Conservation (phyloP, 2,797 vertebrate species). For the Pipistrellus nathusii region DNA sequence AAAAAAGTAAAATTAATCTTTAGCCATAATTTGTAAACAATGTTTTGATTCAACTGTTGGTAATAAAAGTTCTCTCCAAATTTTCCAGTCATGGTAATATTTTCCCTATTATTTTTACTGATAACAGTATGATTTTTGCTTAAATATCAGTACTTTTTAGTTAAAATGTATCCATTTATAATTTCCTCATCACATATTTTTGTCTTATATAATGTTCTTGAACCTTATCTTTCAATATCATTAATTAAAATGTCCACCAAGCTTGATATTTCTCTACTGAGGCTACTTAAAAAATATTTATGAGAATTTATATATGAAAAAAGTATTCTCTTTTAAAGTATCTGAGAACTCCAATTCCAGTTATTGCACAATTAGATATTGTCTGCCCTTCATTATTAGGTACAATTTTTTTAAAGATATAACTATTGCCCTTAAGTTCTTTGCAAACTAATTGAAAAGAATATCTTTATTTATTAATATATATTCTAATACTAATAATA, state of each 20-base stretch:
- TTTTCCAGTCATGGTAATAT: neutral
- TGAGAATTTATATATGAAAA: conserved; percentile 12
- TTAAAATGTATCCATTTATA: conserved; percentile 44
- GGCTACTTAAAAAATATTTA: conserved; percentile 34
- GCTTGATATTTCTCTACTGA: conserved; percentile 41
- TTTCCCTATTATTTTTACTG: conserved; percentile 48
- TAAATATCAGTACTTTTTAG: conserved; percentile 50
- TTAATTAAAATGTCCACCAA: conserved; percentile 59
- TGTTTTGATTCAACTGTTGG: conserved; percentile 32
- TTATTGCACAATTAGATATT: neutral
- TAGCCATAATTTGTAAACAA: conserved; percentile 52
- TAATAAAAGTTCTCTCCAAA: conserved; percentile 44
- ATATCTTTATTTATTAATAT: neutral
- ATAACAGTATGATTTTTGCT: conserved; percentile 35
- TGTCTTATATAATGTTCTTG: neutral
- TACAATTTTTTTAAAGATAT: neutral
- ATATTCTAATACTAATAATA: neutral
- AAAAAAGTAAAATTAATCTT: conserved; percentile 57
- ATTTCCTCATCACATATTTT: conserved; percentile 30
- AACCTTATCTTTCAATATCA: conserved; percentile 55
- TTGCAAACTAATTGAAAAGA: conserved; percentile 39
- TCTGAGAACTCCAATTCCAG: conserved; percentile 35
- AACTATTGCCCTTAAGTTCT: neutral
- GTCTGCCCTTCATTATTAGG: neutral
- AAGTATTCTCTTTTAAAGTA: conserved; percentile 14